These are phyloP conservation scores for Psix sp. DNA, from an alignment of 1,140 invertebrate genomes.

Conservation along the genomic window DNA sequence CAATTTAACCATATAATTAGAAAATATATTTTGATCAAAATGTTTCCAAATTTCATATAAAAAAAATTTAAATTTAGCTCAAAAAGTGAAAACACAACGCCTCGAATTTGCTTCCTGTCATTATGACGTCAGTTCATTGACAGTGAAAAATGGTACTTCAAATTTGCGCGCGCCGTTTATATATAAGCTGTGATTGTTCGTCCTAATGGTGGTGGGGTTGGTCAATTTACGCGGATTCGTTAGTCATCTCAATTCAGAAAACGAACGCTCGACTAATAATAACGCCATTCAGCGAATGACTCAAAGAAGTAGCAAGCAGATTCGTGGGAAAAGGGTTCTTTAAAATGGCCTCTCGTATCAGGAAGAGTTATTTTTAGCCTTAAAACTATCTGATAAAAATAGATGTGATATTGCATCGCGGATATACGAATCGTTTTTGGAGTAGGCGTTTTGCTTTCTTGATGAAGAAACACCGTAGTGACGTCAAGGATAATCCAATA, in stretches of 20 bases:
- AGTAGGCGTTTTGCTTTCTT: constrained; percentile 36
- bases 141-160: constrained; percentile 33
- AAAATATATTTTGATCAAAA: too few species aligned
- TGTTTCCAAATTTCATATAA: too few species aligned
- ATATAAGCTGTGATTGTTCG: constrained; percentile 28
- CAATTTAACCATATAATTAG: too few species aligned
- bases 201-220: constrained; percentile 7
- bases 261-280: constrained; percentile 49
- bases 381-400: constrained; percentile 34
- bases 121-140: constrained; percentile 26
- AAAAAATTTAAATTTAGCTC: too few species aligned
- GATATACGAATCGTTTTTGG: constrained; percentile 31
- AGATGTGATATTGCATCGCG: constrained; percentile 43
- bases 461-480: constrained; percentile 40
- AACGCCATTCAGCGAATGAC: constrained; percentile 53
- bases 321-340: constrained; percentile 29
- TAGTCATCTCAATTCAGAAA: constrained; percentile 54
- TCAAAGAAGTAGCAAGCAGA: constrained; percentile 37
- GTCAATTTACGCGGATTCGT: constrained; percentile 48
- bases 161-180: constrained; percentile 39
- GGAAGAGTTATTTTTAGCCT: constrained; percentile 44
- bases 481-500: constrained; percentile 29
- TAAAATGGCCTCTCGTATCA: constrained; percentile 39
- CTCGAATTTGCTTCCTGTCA: constrained; percentile 13
- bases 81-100: constrained; percentile 11